These are phyloP conservation scores for Megaleporinus macrocephalus DNA, from an alignment of 2,113 vertebrate species.

Conservation along the genomic window DNA sequence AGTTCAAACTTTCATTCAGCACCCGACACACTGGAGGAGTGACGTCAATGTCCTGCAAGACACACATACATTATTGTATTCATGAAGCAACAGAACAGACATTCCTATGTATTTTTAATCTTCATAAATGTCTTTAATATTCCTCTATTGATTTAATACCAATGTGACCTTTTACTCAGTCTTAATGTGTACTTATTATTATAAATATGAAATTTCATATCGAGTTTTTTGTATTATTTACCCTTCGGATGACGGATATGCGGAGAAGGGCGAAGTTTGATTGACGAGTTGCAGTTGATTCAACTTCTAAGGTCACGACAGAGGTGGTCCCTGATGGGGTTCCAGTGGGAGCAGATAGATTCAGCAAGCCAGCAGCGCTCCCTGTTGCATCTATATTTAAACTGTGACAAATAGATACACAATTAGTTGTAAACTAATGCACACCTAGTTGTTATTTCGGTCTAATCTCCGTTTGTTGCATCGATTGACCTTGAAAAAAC, in stretches of 20 bases:
- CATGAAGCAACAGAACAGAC: too few relatives aligned
- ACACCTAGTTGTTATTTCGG: not conserved
- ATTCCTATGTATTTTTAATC: too few relatives aligned
- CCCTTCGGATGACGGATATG: not conserved
- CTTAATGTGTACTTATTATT: too few relatives aligned
- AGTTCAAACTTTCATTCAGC: constrained; percentile 37
- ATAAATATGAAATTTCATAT: too few relatives aligned
- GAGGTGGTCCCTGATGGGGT: not conserved
- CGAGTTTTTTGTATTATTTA: not conserved
- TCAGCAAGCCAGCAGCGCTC: not conserved
- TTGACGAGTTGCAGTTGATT: not conserved
- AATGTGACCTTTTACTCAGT: too few relatives aligned
- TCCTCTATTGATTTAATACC: too few relatives aligned
- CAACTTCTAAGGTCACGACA: not conserved
- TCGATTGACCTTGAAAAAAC: too few relatives aligned
- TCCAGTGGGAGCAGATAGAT: not conserved
- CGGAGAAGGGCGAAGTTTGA: not conserved
- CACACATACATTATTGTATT: not conserved
- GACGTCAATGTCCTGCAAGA: not conserved
- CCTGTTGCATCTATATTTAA: not conserved
- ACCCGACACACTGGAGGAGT: constrained; percentile 30
- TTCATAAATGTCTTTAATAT: too few relatives aligned
- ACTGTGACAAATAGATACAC: not conserved
- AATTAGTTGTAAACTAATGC: not conserved
- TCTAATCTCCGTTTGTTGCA: too few relatives aligned